Conservation (phyloP, 1,140 invertebrate genomes). For the Cydia splendana region DNA sequence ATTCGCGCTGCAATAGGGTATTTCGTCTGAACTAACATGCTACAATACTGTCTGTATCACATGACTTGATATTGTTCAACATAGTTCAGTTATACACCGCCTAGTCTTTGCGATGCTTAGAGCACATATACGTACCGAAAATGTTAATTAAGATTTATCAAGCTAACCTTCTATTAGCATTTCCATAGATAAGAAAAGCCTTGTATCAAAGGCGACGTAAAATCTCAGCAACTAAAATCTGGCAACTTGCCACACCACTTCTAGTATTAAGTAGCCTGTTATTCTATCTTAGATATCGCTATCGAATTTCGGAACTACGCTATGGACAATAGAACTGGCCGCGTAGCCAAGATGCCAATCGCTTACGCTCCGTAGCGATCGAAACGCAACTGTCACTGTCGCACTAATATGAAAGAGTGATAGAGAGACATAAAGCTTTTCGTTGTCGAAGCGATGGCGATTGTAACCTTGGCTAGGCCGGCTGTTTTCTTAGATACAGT, state of each 20-base stretch:
- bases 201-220: background rate
- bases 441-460: no score
- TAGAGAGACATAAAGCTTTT: no score
- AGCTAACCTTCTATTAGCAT: slow-evolving; percentile 10
- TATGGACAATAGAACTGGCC: slow-evolving; percentile 16
- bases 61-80: no score
- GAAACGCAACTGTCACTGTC: no score
- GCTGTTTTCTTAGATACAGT: slow-evolving; percentile 17
- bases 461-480: no score
- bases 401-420: no score
- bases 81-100: no score
- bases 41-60: background rate
- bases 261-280: slow-evolving; percentile 31
- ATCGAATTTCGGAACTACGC: background rate
- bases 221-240: slow-evolving; percentile 15
- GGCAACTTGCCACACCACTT: slow-evolving; percentile 25
- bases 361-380: no score
- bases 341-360: no score
- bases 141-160: background rate
- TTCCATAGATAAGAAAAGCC: slow-evolving; percentile 12
- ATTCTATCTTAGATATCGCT: slow-evolving; percentile 25
- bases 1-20: background rate
- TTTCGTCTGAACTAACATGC: background rate
- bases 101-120: background rate
- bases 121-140: no score